Evolutionary conservation across 2,888 invertebrate species (phyloP).

Genomic region (Entomobrya proxima): DNA sequence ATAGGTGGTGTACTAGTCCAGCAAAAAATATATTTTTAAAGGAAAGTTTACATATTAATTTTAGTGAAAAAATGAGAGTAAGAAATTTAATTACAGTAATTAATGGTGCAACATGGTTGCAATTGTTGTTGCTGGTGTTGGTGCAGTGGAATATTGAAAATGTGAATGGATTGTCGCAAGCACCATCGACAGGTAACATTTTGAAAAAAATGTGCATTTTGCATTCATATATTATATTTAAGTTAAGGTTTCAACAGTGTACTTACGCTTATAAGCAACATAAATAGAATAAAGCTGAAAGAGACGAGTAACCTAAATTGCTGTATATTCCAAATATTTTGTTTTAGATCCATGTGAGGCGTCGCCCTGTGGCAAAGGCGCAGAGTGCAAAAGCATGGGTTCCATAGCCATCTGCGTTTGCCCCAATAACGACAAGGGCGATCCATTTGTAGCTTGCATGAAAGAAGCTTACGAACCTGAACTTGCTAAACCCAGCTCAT

Average conservation of each 20-base stretch:
- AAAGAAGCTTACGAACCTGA: not conserved
- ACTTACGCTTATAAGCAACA: too few species aligned
- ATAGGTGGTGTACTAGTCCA: too few species aligned
- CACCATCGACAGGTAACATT: slow-evolving; percentile 51
- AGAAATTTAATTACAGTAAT: slow-evolving; percentile 54
- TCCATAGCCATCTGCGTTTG: slow-evolving; percentile 72
- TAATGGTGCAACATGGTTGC: slow-evolving; percentile 26
- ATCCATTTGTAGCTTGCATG: slow-evolving; percentile 72
- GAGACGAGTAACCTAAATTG: not conserved
- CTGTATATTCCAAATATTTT: not conserved
- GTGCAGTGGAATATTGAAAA: not conserved
- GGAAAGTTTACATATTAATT: not conserved
- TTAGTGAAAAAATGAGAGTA: slow-evolving; percentile 50
- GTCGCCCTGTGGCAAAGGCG: slow-evolving; percentile 72
- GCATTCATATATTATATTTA: too few species aligned
- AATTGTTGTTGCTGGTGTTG: slow-evolving; percentile 2
- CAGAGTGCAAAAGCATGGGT: slow-evolving; percentile 67
- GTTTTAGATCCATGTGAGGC: slow-evolving; percentile 68
- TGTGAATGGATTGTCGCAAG: slow-evolving; percentile 32
- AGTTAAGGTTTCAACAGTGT: too few species aligned
- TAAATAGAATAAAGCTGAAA: too few species aligned
- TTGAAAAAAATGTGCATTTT: not conserved
- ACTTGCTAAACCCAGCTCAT: not conserved
- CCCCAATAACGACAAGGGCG: slow-evolving; percentile 67
- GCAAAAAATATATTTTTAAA: not conserved